Evolutionary conservation across 2,113 vertebrate species (phyloP).

Genomic region (Trachemys scripta): DNA sequence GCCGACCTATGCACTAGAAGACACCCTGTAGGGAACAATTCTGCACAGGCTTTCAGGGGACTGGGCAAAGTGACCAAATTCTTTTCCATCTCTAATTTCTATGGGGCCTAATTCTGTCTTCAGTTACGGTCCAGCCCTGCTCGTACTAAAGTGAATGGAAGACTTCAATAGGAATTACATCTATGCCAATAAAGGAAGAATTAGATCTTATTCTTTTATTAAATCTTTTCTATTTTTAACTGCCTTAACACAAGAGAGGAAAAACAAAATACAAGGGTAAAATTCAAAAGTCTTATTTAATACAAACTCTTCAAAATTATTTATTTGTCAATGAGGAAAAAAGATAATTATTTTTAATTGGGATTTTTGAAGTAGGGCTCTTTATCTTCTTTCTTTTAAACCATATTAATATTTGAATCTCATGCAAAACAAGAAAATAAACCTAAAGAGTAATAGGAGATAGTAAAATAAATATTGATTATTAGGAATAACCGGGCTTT

Average conservation of each 20-base stretch:
- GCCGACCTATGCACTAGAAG: not conserved
- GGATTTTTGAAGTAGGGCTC: not conserved
- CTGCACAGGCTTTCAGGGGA: not conserved
- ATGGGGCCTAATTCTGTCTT: not conserved
- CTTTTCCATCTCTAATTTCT: not conserved
- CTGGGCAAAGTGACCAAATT: not conserved
- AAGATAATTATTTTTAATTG: slow-evolving; percentile 36
- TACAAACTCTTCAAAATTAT: not conserved
- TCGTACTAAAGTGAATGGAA: not conserved
- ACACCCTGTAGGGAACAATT: not conserved
- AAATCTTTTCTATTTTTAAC: not conserved
- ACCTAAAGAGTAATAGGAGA: slow-evolving; percentile 59
- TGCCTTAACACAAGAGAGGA: not conserved
- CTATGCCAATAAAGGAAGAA: not conserved
- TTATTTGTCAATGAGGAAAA: not conserved
- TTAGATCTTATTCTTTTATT: not conserved
- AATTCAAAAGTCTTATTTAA: not conserved
- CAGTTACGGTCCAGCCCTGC: not conserved
- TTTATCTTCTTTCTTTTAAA: slow-evolving; percentile 59
- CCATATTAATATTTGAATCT: slow-evolving; percentile 42
- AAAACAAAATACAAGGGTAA: not conserved
- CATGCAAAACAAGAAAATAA: slow-evolving; percentile 70
- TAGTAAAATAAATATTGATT: slow-evolving; percentile 73
- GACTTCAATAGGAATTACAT: not conserved
- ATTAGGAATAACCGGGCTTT: slow-evolving; percentile 69